phyloP scores from a whole-genome alignment of 2,797 vertebrate genomes.

The Taenioides sp. region DNA sequence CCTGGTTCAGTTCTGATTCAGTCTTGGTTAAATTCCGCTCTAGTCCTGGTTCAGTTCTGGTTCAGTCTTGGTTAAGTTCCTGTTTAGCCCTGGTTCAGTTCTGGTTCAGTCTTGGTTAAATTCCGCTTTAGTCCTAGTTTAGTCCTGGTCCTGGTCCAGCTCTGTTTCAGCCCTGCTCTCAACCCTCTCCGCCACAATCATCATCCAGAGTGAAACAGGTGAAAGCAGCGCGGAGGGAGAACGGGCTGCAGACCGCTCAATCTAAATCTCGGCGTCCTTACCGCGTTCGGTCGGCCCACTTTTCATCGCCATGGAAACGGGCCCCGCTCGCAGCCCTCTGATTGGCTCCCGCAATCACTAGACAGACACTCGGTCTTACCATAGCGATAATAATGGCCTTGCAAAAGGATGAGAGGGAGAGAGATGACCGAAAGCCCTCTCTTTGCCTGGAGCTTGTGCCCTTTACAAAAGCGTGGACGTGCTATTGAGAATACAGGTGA shows the following conservation, averaged over 20 bases:
- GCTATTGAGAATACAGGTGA: constrained; percentile 9
- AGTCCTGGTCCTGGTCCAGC: no score
- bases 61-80: no score
- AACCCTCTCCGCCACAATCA: constrained; percentile 35
- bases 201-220: constrained; percentile 46
- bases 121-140: no score
- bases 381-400: constrained; percentile 66
- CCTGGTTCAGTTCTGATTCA: no score
- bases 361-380: constrained; percentile 70
- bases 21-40: no score
- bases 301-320: constrained; percentile 73
- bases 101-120: no score
- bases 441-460: constrained; percentile 45
- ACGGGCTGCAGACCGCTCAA: constrained; percentile 49
- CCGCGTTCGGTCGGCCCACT: constrained; percentile 24
- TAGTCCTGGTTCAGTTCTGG: no score
- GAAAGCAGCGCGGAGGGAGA: constrained; percentile 46
- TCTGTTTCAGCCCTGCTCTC: no score
- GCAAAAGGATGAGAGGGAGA: constrained; percentile 53
- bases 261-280: constrained; percentile 51
- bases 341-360: constrained; percentile 66
- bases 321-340: constrained; percentile 48
- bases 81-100: no score
- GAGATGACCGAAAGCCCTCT: constrained; percentile 48
- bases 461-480: constrained; percentile 38